phyloP scores from a whole-genome alignment of 2,113 vertebrate species.

The Pogona vitticeps region DNA sequence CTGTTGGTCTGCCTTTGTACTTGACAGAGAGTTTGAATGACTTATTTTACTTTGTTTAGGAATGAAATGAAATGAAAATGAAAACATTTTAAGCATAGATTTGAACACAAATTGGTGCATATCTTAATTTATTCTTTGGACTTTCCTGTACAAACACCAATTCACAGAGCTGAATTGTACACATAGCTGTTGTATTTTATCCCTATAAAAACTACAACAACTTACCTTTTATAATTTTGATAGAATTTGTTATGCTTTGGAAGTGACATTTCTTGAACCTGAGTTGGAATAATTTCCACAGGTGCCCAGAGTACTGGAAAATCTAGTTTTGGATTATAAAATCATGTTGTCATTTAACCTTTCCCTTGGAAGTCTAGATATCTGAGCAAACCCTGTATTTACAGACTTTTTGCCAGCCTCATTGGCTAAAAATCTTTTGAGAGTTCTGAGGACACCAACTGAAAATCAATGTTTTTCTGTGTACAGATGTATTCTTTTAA shows the following conservation, averaged over 20 bases:
- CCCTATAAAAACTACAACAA: neutral
- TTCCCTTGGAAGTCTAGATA: neutral
- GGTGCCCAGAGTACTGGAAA: neutral
- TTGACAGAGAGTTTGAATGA: constrained; percentile 18
- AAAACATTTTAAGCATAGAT: constrained; percentile 2
- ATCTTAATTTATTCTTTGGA: constrained; percentile 17
- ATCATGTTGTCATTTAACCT: neutral
- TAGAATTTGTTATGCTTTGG: neutral
- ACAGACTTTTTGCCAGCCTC: neutral
- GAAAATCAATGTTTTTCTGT: too few species aligned
- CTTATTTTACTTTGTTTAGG: neutral
- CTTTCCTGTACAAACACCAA: neutral
- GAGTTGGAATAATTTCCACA: neutral
- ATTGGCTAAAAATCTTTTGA: neutral
- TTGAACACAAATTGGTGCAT: too few species aligned
- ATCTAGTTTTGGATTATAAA: neutral
- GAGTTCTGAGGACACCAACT: too few species aligned
- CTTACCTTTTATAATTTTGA: neutral
- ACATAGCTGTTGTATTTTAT: neutral
- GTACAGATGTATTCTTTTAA: neutral
- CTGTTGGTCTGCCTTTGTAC: neutral
- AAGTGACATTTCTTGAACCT: neutral
- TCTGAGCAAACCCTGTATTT: neutral
- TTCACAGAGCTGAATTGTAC: neutral
- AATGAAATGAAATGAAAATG: neutral